Base-by-base conservation (phyloP, 2,888 invertebrate genomes). In the Lysandra coridon region DNA sequence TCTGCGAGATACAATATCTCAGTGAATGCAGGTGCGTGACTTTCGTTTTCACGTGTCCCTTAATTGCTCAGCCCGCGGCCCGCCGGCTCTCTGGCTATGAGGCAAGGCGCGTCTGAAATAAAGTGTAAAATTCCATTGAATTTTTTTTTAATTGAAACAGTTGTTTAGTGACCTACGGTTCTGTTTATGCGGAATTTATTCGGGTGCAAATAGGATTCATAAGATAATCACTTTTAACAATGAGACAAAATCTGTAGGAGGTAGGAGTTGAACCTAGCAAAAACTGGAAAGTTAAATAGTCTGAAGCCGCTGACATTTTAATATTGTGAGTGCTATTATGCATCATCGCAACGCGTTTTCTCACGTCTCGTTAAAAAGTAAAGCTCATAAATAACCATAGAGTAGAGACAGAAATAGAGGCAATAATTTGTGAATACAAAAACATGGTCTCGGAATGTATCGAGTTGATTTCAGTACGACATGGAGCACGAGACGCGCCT, bases 31-130 rank as follows among this genome's bases (percentile, higher is more conserved):
- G 53, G 76, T 76, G 76, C 57, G 57, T 76, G 76, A 76, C 76
- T 57, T 53, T 76, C 76, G 76, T 30, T 76, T 57, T 76, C 57
- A 57, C 53, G 30, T 53, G 53, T 14, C 75, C 53, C 53, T 75
- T 75, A 53, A 53, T 57, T 57, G 57, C 17, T 57, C 14, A 53
- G 53, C 53, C 53, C 4, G 53, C 53, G 17, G 17, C 53, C 17
- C 17, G 57, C 57, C 17, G 57, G 1, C 14, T 14, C 17, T 4
- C 57, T 3, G 17, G 57, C 57, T 57, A 49, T 12, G 14, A 57
- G 57, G 17, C 57, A 57, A 4, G 17, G 17, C 14, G 14, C 57
- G 57, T 57, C 57, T 57, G 57, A 17, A 57, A 57, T 17, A 17
- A 57, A 57, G 57, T 14, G 4, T 4, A 57, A 57, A 57, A 57